A percentile compares a stretch with the other conserved stretches of the same genome.
Conservation (phyloP, 2,797 vertebrate species). For the Ibycter americanus region DNA sequence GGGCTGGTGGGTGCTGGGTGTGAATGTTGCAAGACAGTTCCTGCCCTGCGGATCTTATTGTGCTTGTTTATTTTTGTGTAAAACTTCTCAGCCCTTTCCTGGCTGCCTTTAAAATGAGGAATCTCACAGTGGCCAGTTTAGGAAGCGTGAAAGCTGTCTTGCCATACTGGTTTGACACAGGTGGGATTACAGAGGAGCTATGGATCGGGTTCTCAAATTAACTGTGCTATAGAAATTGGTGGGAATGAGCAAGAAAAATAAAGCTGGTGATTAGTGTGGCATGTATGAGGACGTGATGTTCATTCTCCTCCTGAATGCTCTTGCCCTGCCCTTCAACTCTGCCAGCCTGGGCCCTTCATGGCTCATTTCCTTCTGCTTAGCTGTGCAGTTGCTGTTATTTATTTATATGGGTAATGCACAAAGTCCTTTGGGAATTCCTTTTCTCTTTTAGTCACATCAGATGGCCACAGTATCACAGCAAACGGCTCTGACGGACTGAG, state of each 20-base stretch:
- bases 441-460: constrained; percentile 22
- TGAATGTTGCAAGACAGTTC: background rate
- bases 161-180: background rate
- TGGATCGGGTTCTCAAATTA: background rate
- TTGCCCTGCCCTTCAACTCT: constrained; percentile 67
- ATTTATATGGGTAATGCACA: background rate
- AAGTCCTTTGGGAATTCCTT: constrained; percentile 40
- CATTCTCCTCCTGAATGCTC: background rate
- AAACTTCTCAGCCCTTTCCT: background rate
- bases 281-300: background rate
- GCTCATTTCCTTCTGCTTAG: constrained; percentile 54
- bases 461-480: background rate
- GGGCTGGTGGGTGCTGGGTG: background rate
- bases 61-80: background rate
- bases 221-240: background rate
- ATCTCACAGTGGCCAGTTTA: background rate
- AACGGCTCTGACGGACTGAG: background rate
- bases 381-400: constrained; percentile 59
- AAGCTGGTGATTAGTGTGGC: background rate
- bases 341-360: constrained; percentile 32
- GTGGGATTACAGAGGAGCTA: background rate
- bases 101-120: background rate
- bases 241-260: background rate
- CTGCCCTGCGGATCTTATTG: background rate
- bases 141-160: rapidly evolving